Conservation (phyloP, 1,140 invertebrate genomes). For the Antheraea mylitta region DNA sequence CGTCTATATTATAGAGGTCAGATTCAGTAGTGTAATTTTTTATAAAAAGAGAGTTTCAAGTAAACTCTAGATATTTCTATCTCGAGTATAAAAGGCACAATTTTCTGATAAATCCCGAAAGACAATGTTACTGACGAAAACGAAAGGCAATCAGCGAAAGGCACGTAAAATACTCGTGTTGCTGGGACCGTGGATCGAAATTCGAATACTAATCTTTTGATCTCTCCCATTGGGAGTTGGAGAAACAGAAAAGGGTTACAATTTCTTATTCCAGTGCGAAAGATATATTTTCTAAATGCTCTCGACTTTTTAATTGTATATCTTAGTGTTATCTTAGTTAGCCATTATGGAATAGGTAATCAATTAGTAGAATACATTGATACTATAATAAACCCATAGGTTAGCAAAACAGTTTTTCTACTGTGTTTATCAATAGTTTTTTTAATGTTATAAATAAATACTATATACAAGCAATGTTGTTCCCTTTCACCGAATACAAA, state of each 20-base stretch:
- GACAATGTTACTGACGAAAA: neutral
- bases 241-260: slow-evolving; percentile 9
- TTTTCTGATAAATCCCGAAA: slow-evolving; percentile 4
- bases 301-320: too few relatives aligned
- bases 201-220: slow-evolving; percentile 9
- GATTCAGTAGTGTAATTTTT: too few relatives aligned
- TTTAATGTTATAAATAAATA: too few relatives aligned
- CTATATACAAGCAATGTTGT: too few relatives aligned
- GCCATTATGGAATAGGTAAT: too few relatives aligned
- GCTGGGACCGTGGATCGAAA: neutral
- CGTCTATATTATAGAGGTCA: too few relatives aligned
- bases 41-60: neutral
- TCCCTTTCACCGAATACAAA: too few relatives aligned
- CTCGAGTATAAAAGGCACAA: neutral
- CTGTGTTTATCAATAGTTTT: too few relatives aligned
- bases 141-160: neutral
- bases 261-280: neutral
- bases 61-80: neutral
- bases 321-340: too few relatives aligned
- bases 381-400: too few relatives aligned
- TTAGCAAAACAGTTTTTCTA: too few relatives aligned
- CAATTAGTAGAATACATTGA: too few relatives aligned
- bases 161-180: neutral
- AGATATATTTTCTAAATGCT: neutral
- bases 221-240: neutral